Evolutionary conservation across 2,888 invertebrate species (phyloP), one percentile per base, ranked within the genome.

Genomic region (Stenolophus ochropezus): DNA sequence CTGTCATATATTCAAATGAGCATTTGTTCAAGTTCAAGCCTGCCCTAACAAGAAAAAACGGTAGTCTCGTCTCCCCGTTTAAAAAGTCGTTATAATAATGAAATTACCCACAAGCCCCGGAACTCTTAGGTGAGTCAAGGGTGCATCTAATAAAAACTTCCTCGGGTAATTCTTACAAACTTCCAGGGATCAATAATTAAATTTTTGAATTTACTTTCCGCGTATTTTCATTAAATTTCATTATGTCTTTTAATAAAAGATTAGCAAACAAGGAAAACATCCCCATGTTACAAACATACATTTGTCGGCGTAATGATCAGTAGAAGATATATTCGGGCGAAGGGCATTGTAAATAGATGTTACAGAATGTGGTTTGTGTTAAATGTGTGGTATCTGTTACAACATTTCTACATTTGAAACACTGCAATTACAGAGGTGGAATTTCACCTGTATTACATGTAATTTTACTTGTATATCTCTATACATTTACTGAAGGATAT

Each of bases 21-120:
- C 75, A 73, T 73, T n/a, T 11, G 49, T 73, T 16, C 6, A n/a
- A 25, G 53, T 14, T 20, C 27, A 5, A 6, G 18, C 27, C 75
- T 49, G 53, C n/a, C 21, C 18, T 73, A 75, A 75, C 56, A 53
- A 51, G 75, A 53, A 75, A 75, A 53, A 53, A 75, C 49, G 73
- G n/a, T 73, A 75, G 56, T 21, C 53, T 23, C 75, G 27, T 16
- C 8, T 11, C 27, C 27, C 27, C 75, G 75, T 75, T 75, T 75
- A 75, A 75, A 75, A 75, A 75, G 53, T 75, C 75, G 53, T 75
- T 75, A 75, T 75, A 56, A 75, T 75, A 75, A 75, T 75, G 75
- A 75, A 75, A 75, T 75, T 75, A 75, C 56, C 56, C 4, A 51
- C 49, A 49, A 73, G 27, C 51, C 14, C 8, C 8, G 25, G 23